Evolutionary conservation across 2,113 vertebrate genomes (phyloP), one percentile per base, ranked within the genome.

Genomic region (Dasypus novemcinctus): DNA sequence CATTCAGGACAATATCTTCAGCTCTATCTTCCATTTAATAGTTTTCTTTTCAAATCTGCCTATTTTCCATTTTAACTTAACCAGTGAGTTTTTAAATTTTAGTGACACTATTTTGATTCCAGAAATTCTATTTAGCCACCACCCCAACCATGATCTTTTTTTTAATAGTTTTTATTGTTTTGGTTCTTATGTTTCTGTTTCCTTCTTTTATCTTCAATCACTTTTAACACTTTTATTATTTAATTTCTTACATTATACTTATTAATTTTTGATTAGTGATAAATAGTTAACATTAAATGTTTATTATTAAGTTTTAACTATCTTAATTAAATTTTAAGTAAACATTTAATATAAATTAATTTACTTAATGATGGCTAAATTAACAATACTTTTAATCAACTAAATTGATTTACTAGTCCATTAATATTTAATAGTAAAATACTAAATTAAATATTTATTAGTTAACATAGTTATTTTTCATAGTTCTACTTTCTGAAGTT

Each of bases 11-110:
- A 81, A 21, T 75, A 74, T 15, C 38, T 85, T 81, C 52, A 85
- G 23, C 85, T 69, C 15, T 21, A 54, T 59, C 76, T 83, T 78
- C 33, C 25, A 61, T 8, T 52, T 38, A 68, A 17, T 59, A 80
- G 31, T 61, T 86, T 80, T 89, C 64, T 54, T 61, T 74, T 68
- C n/a, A 59, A 41, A 75, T 68, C 41, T 63, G 25, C 25, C 41
- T 90, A 80, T 69, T 90, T 36, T 80, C 17, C 46, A 89, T 68
- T 68, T 86, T 66, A 90, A 36, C 66, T 12, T 61, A 85, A 7
- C 31, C 31, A 75, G 43, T 89, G 36, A 86, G 38, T 86, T 88
- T 88, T 78, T 90, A 29, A 90, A 93, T 92, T 90, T 86, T 92
- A 31, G 54, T 29, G 43, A 78, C 57, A 33, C 49, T 25, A 46